Percentiles rank a stretch among this genome's conserved stretches.
Evolutionary conservation across 2,888 invertebrate species (phyloP).

Genomic region (Sphaerophoria taeniata): DNA sequence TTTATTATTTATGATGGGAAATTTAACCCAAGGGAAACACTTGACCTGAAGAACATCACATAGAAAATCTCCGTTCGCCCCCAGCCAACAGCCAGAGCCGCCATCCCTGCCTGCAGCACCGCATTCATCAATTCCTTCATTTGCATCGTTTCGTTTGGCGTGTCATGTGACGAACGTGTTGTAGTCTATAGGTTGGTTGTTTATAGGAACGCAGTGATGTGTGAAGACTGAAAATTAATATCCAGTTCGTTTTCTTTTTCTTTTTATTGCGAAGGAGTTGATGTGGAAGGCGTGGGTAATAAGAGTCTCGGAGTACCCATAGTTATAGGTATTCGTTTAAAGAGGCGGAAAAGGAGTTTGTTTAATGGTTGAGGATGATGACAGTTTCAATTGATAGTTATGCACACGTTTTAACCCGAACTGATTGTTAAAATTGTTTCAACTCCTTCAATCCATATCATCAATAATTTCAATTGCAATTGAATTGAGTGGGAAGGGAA

Average conservation of each 20-base stretch:
- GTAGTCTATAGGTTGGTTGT: neutral
- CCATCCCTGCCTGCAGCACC: neutral
- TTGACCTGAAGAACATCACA: slow-evolving; percentile 55
- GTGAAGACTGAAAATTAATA: slow-evolving; percentile 15
- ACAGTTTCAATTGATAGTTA: neutral
- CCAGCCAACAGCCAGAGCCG: neutral
- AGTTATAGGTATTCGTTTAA: neutral
- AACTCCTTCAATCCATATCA: neutral
- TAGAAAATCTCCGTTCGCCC: neutral
- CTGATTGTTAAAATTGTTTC: neutral
- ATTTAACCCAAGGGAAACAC: slow-evolving; percentile 52
- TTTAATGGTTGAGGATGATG: neutral
- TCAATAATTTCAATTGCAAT: neutral
- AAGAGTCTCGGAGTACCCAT: neutral
- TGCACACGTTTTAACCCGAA: neutral
- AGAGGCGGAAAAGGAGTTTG: neutral
- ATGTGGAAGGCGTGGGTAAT: neutral
- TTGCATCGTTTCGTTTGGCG: slow-evolving; percentile 5
- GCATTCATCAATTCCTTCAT: neutral
- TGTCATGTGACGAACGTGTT: neutral
- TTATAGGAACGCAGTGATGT: slow-evolving; percentile 6
- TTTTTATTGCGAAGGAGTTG: neutral
- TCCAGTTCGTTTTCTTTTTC: neutral
- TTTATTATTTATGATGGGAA: slow-evolving; percentile 68
- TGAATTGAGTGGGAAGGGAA: neutral